Base-by-base conservation (phyloP, 2,113 vertebrate genomes). In the Sitta europaea region DNA sequence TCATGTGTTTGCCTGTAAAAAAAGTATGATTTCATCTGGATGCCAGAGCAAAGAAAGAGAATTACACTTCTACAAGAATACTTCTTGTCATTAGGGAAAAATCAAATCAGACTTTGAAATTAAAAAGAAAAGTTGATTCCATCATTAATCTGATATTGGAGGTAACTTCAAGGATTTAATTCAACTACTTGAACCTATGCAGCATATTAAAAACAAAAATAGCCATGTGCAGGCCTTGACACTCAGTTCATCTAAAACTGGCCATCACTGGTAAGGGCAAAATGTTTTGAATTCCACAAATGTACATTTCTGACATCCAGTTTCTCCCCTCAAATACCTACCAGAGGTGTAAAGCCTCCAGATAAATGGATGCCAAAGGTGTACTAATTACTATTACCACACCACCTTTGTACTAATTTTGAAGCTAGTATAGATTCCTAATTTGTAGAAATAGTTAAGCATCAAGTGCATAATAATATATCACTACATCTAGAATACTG, bases 391-490 rank as follows among this genome's bases (percentile, higher is more conserved):
- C 33, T 62, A 50, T 25, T 33, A 43, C 8, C 24, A 80, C 61
- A 87, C 54, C 68, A 67, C 51, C 35, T 79, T 35, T 2, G 2
- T 90, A 71, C 48, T 78, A 31, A 82, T 45, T 61, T 47, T 90
- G 54, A 93, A 95, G 50, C n/a, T 93, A 79, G 57, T 70, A 68
- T 82, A 78, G 66, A 76, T 72, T 74, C n/a, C 58, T 92, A 29
- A 88, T 73, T 76, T 77, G 89, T 96, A 95, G 81, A 90, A 76
- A 70, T 94, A 97, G 92, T 76, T 88, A 83, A 76, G 53, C 22
- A 86, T 85, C 76, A 88, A 94, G 88, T 91, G 78, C 87, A 96
- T 91, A 92, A 86, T 81, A 20, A 67, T 58, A 40, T 89, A 78
- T 84, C 43, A 36, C 43, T 55, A 58, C 77, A 67, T 51, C 77